Percentiles rank a stretch among this genome's conserved stretches.
Evolutionary conservation across 2,888 invertebrate species (phyloP).

Genomic region (Crioceris asparagi): DNA sequence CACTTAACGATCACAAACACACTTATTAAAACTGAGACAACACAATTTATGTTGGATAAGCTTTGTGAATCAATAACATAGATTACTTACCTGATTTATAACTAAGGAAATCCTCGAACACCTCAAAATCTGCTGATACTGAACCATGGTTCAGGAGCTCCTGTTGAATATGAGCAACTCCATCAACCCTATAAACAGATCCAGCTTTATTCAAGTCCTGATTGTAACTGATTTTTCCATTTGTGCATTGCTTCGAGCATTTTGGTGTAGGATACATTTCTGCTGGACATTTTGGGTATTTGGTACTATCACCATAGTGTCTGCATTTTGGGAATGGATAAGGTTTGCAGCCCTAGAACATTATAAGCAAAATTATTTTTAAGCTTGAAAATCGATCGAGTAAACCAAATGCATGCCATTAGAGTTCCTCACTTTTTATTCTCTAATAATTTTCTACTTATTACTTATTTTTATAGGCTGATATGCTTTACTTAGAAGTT

Average conservation of each 20-base stretch:
- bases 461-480: no score
- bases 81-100: slow-evolving; percentile 76
- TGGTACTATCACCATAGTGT: slow-evolving; percentile 8
- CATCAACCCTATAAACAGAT: slow-evolving; percentile 6
- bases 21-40: no score
- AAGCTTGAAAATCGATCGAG: no score
- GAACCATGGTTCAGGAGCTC: slow-evolving; percentile 75
- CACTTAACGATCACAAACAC: no score
- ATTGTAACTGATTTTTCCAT: slow-evolving; percentile 26
- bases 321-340: slow-evolving; percentile 15
- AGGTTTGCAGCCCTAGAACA: slow-evolving; percentile 15
- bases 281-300: slow-evolving; percentile 3
- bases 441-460: no score
- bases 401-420: no score
- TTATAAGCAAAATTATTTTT: no score
- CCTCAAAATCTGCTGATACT: slow-evolving; percentile 73
- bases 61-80: no score
- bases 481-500: no score
- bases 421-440: no score
- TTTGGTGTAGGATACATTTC: slow-evolving; percentile 4
- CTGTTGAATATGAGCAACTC: slow-evolving; percentile 57
- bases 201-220: slow-evolving; percentile 4
- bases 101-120: slow-evolving; percentile 66
- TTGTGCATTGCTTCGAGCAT: slow-evolving; percentile 9
- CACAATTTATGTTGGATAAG: no score